Evolutionary conservation across 1,140 invertebrate genomes (phyloP), one percentile per base, ranked within the genome.

Genomic region (Drosophila persimilis): DNA sequence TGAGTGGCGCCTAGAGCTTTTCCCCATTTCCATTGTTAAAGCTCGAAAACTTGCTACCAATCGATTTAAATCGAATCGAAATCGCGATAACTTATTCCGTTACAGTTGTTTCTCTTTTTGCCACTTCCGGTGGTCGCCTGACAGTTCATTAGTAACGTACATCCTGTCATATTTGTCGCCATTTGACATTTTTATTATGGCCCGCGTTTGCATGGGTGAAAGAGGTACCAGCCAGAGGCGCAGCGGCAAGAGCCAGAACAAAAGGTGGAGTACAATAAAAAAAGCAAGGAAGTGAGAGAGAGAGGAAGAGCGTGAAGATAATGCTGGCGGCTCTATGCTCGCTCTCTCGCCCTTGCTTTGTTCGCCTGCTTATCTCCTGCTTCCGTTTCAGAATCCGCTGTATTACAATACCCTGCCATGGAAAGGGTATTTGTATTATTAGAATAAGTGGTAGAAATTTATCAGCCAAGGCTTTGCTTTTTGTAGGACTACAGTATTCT

Each of bases 171-270:
- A 80, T 85, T 85, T 85, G 64, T 86, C 65, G 61, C 52, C 58
- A 61, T 74, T 74, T 85, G 77, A 77, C 81, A 74, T 70, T 85
- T 80, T 67, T 85, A 85, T 85, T 74, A 71, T 80, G 59, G 35
- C 20, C 45, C 9, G 47, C 47, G 29, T 31, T 67, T 39, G 48
- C 9, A 63, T 57, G 31, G 31, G 8, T 22, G 53, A 39, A 45
- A 53, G 48, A 35, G 31, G 31, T 3, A 13, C 29, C 29, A 39
- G 3, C 22, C 48, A 50, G 46, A 51, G 17, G 35, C 35, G 11
- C 9, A 8, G 29, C 17, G 9, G 35, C 35, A 39, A 50, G 47
- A 41, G 9, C 35, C 20, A 15, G 39, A 29, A 60, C 48, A 62
- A 56, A 70, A 48, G 45, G 24, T 31, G 54, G 51, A 50, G 24